Conservation (phyloP, 2,113 vertebrate genomes). For the Stegastes partitus region DNA sequence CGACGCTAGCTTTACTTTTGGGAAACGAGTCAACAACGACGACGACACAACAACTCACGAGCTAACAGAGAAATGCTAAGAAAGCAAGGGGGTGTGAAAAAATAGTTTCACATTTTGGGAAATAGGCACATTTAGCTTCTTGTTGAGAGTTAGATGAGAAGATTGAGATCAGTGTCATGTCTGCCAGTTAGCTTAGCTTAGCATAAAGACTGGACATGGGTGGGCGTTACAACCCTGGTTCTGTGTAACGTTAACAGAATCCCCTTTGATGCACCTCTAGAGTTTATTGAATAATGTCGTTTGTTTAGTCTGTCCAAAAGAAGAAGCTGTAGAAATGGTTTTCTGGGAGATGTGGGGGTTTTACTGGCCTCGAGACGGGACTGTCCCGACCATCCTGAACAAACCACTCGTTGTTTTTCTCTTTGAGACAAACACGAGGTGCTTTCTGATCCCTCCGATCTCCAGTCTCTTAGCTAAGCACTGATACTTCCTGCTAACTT, state of each 20-base stretch:
- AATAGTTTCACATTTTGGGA: neutral
- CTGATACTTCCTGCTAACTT: neutral
- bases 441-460: neutral
- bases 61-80: constrained; percentile 6
- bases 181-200: neutral
- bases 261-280: neutral
- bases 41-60: constrained; percentile 52
- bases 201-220: neutral
- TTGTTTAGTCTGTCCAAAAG: neutral
- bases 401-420: neutral
- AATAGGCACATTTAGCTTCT: neutral
- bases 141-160: neutral
- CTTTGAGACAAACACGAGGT: neutral
- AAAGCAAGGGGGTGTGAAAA: neutral
- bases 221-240: neutral
- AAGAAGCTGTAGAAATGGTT: neutral
- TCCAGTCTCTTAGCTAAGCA: neutral
- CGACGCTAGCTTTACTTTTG: constrained; percentile 40
- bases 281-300: neutral
- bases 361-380: too few relatives aligned
- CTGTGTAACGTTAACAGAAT: neutral
- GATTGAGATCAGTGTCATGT: neutral
- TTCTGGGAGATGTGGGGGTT: neutral
- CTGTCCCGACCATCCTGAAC: too few relatives aligned
- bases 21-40: constrained; percentile 21